Evolutionary conservation across 2,797 vertebrate species (phyloP), one percentile per base, ranked within the genome.

Genomic region (Oophaga sylvatica): DNA sequence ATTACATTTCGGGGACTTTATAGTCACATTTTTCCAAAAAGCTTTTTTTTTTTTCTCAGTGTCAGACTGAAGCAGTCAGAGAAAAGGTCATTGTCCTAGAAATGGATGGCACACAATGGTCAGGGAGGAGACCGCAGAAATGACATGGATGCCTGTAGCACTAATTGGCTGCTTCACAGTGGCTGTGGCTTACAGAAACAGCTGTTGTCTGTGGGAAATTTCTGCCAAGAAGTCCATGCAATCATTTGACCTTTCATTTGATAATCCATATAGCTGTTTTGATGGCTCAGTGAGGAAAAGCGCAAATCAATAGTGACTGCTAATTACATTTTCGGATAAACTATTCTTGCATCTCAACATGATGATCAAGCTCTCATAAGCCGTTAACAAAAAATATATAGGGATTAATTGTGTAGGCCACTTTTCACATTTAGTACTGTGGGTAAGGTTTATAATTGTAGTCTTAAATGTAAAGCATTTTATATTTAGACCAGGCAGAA

Each of bases 141-240:
- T 71, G 16, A 71, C 70, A 31, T 71, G 70, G 70, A 35, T 71
- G 5, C 70, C 41, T 22, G 10, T 22, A 8, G 11, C 19, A 48
- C 0, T 75, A 75, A 75, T 48, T 75, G 71, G 71, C 7, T 7
- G 68, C 5, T 75, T 20, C 71, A 45, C 48, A 75, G 35, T 75
- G 71, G 48, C 41, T 22, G 19, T 48, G 71, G 8, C 11, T 45
- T 75, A 75, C 71, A 45, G 68, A 22, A 75, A 48, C 71, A 48
- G 71, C 45, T 75, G 41, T 75, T 48, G 71, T 75, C 70, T 73
- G 70, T 73, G 70, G 35, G 35, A 73, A 73, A 73, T 75, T 2
- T 73, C 17, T 73, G 35, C 31, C 31, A 41, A 73, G 1, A 73
- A 41, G 41, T 19, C 71, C 41, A 22, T 48, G 3, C 9, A 48